Evolutionary conservation across 1,140 invertebrate species (phyloP), one percentile per base, ranked within the genome.

Genomic region (Lepidurus arcticus): DNA sequence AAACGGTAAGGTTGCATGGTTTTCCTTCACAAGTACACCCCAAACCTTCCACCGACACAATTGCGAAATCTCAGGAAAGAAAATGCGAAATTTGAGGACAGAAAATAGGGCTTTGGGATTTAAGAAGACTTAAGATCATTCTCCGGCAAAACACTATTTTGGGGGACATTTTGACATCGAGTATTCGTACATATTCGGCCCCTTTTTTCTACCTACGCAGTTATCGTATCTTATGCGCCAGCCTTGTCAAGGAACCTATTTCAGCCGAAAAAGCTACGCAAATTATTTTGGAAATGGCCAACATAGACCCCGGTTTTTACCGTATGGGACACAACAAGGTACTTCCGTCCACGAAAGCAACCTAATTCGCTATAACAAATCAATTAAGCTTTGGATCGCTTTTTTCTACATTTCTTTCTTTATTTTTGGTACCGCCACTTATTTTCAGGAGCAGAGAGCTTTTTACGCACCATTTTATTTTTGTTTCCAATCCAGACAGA

Each of bases 281-380:
- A 86, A 91, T 94, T 86, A 94, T 99, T 87, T 89, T 98, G 86
- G 92, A 93, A 82, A 88, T 90, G 82, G 90, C 89, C 73, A 83
- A 91, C 86, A 88, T 98, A 86, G 94, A 97, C 84, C 87, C 90
- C 81, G 94, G 97, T 86, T 94, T 96, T 86, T 99, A 92, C 89
- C 91, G 96, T 84, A 87, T 98, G 86, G 97, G 97, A 88, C 92
- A 92, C 86, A 98, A 96, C 80, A 99, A 99, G 93, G 96, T 94
- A 91, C 81, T 73, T 75, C 53, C n/a, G 34, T 65, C 53, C 53
- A 21, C 75, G 73, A 42, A 73, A 24, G 21, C 44, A 73, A 73
- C 73, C 42, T 44, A 73, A 75, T 47, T 78, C 73, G 45, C 16
- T 44, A 44, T 43, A 78, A 75, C 42, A 8, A 5, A 34, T 34